Base-by-base conservation (phyloP, 2,113 vertebrate species). In the Scomber scombrus region DNA sequence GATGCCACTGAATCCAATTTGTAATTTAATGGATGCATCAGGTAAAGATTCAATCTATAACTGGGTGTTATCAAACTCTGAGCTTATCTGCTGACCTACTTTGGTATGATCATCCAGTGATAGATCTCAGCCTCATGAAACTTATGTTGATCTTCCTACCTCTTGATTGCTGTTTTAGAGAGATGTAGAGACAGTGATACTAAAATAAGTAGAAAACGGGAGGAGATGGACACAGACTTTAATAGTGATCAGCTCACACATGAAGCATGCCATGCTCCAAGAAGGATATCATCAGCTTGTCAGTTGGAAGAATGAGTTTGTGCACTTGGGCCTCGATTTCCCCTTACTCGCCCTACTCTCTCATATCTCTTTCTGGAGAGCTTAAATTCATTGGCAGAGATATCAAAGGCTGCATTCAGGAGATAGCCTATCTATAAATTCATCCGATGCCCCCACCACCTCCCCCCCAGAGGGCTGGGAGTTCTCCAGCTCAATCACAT, bases 361-460 rank as follows among this genome's bases (percentile, higher is more conserved):
- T 63, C 73, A 56, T 82, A 84, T 91, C 74, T 88, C 68, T 65
- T 68, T 63, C 68, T 75, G 68, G 26, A 71, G 80, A 85, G 77
- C 74, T 85, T 74, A 85, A 83, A 85, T 80, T 87, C 72, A 84
- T 74, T 80, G 83, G 71, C 74, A 77, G 71, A 62, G 71, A 84
- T 84, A 88, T 90, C 63, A 73, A 71, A 84, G 55, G 81, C 89
- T 90, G 88, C 84, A 71, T 85, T 85, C 84, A 89, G 68, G 54
- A 84, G 89, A 90, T 85, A 90, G 77, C 19, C 55, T 81, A 89
- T 93, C 85, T 87, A 34, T 79, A 75, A 80, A 87, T 70, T 70
- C 43, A 89, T 87, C 82, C 74, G 34, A 40, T 57, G 11, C 51
- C 43, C n/a, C 34, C 46, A 14, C 6, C 47, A 50, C 61, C 61